Conservation (phyloP, 2,888 invertebrate genomes). For the Pammene aurita region DNA sequence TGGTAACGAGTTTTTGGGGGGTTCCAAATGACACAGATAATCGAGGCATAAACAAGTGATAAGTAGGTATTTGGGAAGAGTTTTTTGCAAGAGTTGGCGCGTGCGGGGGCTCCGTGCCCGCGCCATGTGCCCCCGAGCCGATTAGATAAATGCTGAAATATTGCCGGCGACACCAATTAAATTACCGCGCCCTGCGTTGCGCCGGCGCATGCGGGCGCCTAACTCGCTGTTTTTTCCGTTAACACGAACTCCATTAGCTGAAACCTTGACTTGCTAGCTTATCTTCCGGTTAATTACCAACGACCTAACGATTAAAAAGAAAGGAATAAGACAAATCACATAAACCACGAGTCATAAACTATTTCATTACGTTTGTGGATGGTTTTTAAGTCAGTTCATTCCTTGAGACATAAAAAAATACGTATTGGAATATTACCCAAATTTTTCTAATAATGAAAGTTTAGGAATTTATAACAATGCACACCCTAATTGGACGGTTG, state of each 20-base stretch:
- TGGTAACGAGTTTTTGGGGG: too few species aligned
- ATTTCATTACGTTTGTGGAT: constrained; percentile 26
- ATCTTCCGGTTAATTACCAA: constrained; percentile 37
- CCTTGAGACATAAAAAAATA: constrained; percentile 7
- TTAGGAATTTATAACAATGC: constrained; percentile 23
- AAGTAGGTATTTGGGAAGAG: constrained; percentile 28
- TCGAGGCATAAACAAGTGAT: constrained; percentile 5
- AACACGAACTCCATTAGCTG: constrained; percentile 38
- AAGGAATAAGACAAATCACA: constrained; percentile 37
- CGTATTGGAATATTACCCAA: constrained; percentile 14
- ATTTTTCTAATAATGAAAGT: constrained; percentile 26
- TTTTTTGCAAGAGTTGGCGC: constrained; percentile 45
- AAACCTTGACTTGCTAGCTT: constrained; percentile 39
- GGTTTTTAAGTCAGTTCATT: constrained; percentile 13
- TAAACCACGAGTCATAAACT: constrained; percentile 38
- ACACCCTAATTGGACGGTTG: constrained; percentile 29
- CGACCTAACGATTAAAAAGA: constrained; percentile 38
- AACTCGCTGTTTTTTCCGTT: constrained; percentile 36
- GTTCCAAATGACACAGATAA: background rate
- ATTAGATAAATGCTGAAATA: constrained; percentile 53
- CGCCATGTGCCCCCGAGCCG: constrained; percentile 27
- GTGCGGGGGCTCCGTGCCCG: constrained; percentile 39
- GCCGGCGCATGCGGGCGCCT: constrained; percentile 44
- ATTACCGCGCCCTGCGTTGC: constrained; percentile 31
- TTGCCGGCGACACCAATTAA: constrained; percentile 41